Conservation (phyloP, 1,140 invertebrate genomes). For the Dinoponera quadriceps region DNA sequence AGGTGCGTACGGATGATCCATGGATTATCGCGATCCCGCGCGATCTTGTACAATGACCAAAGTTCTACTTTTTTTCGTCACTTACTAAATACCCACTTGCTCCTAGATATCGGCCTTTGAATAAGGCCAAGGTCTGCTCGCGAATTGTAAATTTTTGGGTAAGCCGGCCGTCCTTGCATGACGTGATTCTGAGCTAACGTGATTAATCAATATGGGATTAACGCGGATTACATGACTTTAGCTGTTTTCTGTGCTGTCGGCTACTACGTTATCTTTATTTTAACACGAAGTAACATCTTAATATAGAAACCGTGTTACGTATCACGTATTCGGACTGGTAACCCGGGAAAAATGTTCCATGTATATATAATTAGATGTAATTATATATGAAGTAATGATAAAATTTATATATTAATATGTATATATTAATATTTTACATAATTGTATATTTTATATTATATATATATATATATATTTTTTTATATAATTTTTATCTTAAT, state of each 20-base stretch:
- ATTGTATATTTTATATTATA: too few relatives aligned
- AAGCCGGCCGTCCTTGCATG: slow-evolving; percentile 60
- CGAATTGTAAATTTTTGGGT: slow-evolving; percentile 53
- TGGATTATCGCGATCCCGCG: neutral
- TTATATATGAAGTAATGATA: too few relatives aligned
- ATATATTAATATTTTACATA: too few relatives aligned
- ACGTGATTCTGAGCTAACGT: slow-evolving; percentile 1
- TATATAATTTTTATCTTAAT: too few relatives aligned
- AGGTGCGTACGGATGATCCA: slow-evolving; percentile 66
- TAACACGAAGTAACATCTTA: neutral
- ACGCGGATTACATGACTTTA: neutral
- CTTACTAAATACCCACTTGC: slow-evolving; percentile 43
- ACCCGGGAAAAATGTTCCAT: neutral
- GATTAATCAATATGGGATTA: slow-evolving; percentile 33
- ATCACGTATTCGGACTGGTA: neutral
- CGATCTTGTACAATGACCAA: neutral
- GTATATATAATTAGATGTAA: too few relatives aligned
- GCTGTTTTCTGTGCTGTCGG: neutral
- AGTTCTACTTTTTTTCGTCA: neutral
- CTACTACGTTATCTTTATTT: neutral
- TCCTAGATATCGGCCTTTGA: slow-evolving; percentile 63
- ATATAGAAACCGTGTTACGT: neutral
- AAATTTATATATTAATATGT: too few relatives aligned
- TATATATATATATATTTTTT: too few relatives aligned
- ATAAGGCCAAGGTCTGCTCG: slow-evolving; percentile 53